Evolutionary conservation across 2,797 vertebrate genomes (phyloP).

Genomic region (Darevskia mixta): DNA sequence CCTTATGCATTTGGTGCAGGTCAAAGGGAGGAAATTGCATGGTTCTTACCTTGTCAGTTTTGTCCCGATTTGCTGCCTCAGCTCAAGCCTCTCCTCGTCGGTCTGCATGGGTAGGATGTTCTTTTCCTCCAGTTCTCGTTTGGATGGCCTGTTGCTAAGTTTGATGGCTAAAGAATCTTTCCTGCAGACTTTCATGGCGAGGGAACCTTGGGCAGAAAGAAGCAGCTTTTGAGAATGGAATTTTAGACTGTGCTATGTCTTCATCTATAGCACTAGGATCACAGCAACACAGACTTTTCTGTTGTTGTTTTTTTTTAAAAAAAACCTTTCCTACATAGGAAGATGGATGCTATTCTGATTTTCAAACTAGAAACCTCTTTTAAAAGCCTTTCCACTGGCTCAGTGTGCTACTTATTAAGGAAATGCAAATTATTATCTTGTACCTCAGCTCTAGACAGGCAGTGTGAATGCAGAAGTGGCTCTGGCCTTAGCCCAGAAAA

Average conservation of each 20-base stretch:
- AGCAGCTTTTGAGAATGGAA: slow-evolving; percentile 42
- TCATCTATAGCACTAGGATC: background rate
- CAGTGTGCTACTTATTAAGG: background rate
- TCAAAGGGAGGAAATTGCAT: background rate
- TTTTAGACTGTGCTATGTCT: background rate
- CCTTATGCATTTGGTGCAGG: slow-evolving; percentile 3
- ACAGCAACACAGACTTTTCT: background rate
- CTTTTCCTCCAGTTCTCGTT: slow-evolving; percentile 96
- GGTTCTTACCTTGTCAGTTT: slow-evolving; percentile 91
- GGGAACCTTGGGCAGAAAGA: slow-evolving; percentile 83
- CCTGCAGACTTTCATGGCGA: slow-evolving; percentile 95
- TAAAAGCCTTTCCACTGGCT: background rate
- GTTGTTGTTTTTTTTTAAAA: background rate
- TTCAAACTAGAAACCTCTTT: background rate
- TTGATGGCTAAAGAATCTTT: slow-evolving; percentile 99
- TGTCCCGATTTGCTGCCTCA: slow-evolving; percentile 95
- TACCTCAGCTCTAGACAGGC: background rate
- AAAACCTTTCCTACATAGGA: background rate
- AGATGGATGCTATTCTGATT: background rate
- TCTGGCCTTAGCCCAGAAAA: background rate
- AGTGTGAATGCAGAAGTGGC: background rate
- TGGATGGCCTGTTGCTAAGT: slow-evolving; percentile 96
- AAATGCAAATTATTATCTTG: background rate
- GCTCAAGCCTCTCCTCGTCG: slow-evolving; percentile 93
- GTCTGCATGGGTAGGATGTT: slow-evolving; percentile 97